These are phyloP conservation scores for Siphamia tubifer DNA, from an alignment of 2,113 vertebrate genomes.

Conservation along the genomic window DNA sequence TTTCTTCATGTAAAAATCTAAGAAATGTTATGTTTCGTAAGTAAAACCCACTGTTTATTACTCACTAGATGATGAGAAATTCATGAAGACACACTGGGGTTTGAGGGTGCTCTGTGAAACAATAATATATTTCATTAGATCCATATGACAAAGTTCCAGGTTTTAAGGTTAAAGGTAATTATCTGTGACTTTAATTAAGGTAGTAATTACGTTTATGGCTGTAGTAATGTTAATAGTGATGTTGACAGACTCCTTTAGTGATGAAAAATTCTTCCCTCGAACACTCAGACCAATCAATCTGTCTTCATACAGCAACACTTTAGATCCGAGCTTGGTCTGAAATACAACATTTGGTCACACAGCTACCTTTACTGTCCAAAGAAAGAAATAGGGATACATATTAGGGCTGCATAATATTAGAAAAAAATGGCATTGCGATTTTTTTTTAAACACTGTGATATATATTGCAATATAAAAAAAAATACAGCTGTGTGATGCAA, in stretches of 20 bases:
- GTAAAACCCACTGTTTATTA: not conserved
- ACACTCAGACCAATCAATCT: slow-evolving; percentile 45
- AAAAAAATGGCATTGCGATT: too few species aligned
- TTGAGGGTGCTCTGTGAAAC: not conserved
- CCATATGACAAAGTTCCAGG: not conserved
- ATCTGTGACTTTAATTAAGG: not conserved
- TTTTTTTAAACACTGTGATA: too few species aligned
- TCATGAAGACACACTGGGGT: slow-evolving; percentile 21
- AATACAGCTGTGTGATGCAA: too few species aligned
- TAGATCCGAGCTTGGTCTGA: not conserved
- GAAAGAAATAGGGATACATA: too few species aligned
- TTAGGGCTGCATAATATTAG: too few species aligned
- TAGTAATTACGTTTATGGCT: slow-evolving; percentile 4
- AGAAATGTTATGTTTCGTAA: too few species aligned
- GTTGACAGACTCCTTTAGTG: slow-evolving; percentile 38
- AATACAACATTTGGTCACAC: not conserved
- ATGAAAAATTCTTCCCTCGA: not conserved
- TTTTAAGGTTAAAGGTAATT: not conserved
- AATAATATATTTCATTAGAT: not conserved
- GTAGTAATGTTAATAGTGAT: slow-evolving; percentile 24
- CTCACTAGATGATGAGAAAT: slow-evolving; percentile 27
- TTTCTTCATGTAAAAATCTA: too few species aligned
- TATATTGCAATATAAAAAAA: too few species aligned
- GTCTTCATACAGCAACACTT: not conserved
- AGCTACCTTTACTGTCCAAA: too few species aligned